Percentiles rank a stretch among this genome's conserved stretches.
phyloP scores from a whole-genome alignment of 2,113 vertebrate genomes.

The Thermophis baileyi region DNA sequence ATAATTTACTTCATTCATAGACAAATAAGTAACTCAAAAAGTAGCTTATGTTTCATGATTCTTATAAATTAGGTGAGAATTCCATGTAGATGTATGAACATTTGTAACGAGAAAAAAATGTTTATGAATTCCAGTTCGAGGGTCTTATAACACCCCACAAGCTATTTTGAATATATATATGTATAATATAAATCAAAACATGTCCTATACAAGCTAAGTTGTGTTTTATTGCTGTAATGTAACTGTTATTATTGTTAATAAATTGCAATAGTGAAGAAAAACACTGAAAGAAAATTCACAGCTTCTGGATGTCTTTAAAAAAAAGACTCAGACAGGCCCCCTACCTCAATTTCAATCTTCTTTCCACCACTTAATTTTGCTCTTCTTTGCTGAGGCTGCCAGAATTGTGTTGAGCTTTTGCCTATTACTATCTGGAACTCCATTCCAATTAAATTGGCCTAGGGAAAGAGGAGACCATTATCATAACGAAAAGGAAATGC shows the following conservation, averaged over 20 bases:
- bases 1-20: not conserved
- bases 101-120: not conserved
- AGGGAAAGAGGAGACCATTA: not conserved
- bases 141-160: no score
- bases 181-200: no score
- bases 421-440: not conserved
- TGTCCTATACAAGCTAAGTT: not conserved
- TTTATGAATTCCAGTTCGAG: not conserved
- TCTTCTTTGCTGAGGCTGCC: not conserved
- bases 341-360: no score
- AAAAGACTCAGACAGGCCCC: not conserved
- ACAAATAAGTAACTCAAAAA: not conserved
- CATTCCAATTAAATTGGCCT: not conserved
- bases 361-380: not conserved
- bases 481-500: not conserved
- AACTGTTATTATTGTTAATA: not conserved
- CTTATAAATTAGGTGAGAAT: not conserved
- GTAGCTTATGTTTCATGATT: not conserved
- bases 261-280: not conserved
- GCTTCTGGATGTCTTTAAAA: not conserved
- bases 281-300: not conserved
- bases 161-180: not conserved
- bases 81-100: not conserved
- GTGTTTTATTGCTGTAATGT: constrained; percentile 2
- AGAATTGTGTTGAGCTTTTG: not conserved